Evolutionary conservation across 2,113 vertebrate species (phyloP).

Genomic region (Malurus alboscapulatus): DNA sequence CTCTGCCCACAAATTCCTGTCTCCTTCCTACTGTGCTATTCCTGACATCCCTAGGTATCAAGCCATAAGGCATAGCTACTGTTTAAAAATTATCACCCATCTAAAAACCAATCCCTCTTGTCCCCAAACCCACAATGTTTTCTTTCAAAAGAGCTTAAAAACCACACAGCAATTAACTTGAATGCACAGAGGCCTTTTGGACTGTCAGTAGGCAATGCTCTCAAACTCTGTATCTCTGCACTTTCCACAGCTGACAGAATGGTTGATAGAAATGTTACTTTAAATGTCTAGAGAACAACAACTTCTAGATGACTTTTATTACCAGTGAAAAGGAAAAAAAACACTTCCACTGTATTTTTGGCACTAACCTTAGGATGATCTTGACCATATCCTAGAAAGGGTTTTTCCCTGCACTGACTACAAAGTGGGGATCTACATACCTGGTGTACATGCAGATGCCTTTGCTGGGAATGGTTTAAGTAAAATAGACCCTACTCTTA

Average conservation of each 20-base stretch:
- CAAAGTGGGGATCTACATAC: not conserved
- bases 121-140: not conserved
- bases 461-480: not conserved
- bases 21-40: not conserved
- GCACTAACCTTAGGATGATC: not conserved
- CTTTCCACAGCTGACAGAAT: not conserved
- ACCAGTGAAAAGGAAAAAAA: not conserved
- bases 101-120: not conserved
- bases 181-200: not conserved
- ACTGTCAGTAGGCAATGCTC: not conserved
- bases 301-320: not conserved
- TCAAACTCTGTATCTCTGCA: not conserved
- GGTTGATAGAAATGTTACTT: not conserved
- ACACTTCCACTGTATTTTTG: not conserved
- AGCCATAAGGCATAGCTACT: not conserved
- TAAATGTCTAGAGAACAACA: not conserved
- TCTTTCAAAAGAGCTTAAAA: not conserved
- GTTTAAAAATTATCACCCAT: not conserved
- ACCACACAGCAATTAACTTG: not conserved
- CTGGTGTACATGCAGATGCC: not conserved
- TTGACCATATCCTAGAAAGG: not conserved
- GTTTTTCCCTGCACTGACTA: not conserved
- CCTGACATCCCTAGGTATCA: not conserved
- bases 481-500: not conserved
- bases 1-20: not conserved